A percentile compares a stretch with the other conserved stretches of the same genome.
These are phyloP conservation scores for Eumaeus atala DNA, from an alignment of 1,140 invertebrate species.

Conservation along the genomic window DNA sequence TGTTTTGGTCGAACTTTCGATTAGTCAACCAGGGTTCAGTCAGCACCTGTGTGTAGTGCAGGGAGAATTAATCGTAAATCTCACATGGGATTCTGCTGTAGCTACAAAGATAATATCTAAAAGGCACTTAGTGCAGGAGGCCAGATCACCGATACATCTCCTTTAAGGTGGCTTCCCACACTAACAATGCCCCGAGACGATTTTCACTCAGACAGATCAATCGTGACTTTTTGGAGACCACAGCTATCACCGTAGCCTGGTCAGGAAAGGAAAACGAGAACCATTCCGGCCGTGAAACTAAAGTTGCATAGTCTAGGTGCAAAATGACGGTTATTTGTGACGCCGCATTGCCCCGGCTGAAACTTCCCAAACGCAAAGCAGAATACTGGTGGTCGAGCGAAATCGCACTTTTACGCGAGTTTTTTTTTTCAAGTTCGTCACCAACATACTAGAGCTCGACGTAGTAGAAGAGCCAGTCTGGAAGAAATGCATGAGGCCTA, in stretches of 20 bases:
- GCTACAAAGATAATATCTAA: constrained; percentile 11
- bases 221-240: not conserved
- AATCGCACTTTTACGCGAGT: not conserved
- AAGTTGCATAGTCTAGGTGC: not conserved
- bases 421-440: not conserved
- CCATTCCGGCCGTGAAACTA: not conserved
- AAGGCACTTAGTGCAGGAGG: constrained; percentile 33
- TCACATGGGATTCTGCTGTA: constrained; percentile 24
- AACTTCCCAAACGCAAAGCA: not conserved
- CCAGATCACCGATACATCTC: constrained; percentile 39
- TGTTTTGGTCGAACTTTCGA: constrained; percentile 19
- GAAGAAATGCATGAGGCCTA: not conserved
- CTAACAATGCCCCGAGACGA: not conserved
- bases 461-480: not conserved
- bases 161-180: constrained; percentile 4
- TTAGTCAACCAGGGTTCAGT: constrained; percentile 27
- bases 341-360: not conserved
- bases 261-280: not conserved
- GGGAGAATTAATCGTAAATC: constrained; percentile 34
- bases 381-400: constrained; percentile 3
- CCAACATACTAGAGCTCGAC: not conserved
- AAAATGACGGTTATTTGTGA: not conserved
- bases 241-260: not conserved
- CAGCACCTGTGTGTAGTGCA: constrained; percentile 32
- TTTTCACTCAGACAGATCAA: not conserved